Evolutionary conservation across 2,113 vertebrate genomes (phyloP), one percentile per base, ranked within the genome.

Genomic region (Chaenocephalus aceratus): DNA sequence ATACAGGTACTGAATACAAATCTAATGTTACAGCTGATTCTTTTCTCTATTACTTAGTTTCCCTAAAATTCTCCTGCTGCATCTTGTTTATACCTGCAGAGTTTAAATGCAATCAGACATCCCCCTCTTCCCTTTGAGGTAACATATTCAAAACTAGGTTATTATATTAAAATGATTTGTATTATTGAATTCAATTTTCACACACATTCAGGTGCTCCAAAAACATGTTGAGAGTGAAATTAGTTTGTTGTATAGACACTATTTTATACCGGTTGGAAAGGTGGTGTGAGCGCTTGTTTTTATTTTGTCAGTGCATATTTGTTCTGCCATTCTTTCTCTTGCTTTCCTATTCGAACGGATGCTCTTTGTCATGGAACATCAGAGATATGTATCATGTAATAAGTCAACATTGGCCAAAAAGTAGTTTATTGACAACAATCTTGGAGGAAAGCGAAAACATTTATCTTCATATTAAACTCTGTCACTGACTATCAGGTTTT

Each of bases 231-330:
- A 70, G 68, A 80, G 74, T 54, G 74, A 81, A 90, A 89, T 80
- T 48, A 73, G 60, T 52, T 6, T 56, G 66, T 6, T 81, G 78
- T 69, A 56, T 63, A 71, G 56, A 82, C 73, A 79, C 30, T 30
- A 3, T 30, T 30, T 30, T 30, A 30, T 4, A 30, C 0, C 30
- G 30, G 30, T 30, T 30, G 30, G 30, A 30, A 30, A 30, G 3
- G 30, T 30, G 30, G 30, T 30, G 4, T 30, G 3, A 30, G 30
- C 30, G 30, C 30, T 30, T 30, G 30, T 30, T 30, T 30, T 30
- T 30, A 4, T 67, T 88, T 59, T 89, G 65, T 88, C 78, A 85
- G 72, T 77, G 79, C 56, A 85, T 74, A 62, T 82, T 62, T 77
- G 44, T 34, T 51, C 58, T 4, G 5, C 44, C 62, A 68, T 45